Base-by-base conservation (phyloP, 1,140 invertebrate species). In the Dendrolimus kikuchii region DNA sequence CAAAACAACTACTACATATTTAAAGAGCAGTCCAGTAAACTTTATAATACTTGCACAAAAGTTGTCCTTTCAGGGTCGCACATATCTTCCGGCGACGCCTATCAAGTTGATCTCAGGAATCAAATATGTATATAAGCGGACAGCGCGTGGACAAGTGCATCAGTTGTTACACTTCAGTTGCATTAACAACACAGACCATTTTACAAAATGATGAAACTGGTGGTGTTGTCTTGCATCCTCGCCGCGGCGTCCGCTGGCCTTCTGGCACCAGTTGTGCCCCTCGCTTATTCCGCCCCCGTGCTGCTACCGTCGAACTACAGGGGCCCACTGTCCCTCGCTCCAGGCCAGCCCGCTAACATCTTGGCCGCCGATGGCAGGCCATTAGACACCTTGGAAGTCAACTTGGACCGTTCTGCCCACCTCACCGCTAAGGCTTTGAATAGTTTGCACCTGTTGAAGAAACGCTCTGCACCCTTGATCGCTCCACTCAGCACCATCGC, bases 201-300 rank as follows among this genome's bases (percentile, higher is more conserved):
- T 74, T 64, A 60, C 74, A 79, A 69, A 59, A 87, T 84, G 75
- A 70, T 77, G 66, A 89, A 89, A 72, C 77, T 89, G 85, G 88
- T 90, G 83, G 88, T 90, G 81, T 89, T 90, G 79, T 85, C 86
- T 60, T 88, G 83, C 73, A 60, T 89, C 50, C 42, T 88, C 65
- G 88, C 85, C 36, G 77, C 81, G 55, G 86, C 79, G 40, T 70
- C 74, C 36, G 87, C 83, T 61, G 38, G 77, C 68, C 65, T 71
- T 46, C 49, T 70, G 59, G 40, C 65, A 7, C 71, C 74, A 7
- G 50, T 75, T 49, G 73, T 58, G 8, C 65, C 67, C 7, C 48
- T 59, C 46, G 63, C 67, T 8, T 64, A 68, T 45, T 49, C 54
- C 23, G 61, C 63, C n/a, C 52, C 63, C 0, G 53, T 44, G 7